Evolutionary conservation across 2,888 invertebrate genomes (phyloP).

Genomic region (Phrixothrix hirtus): DNA sequence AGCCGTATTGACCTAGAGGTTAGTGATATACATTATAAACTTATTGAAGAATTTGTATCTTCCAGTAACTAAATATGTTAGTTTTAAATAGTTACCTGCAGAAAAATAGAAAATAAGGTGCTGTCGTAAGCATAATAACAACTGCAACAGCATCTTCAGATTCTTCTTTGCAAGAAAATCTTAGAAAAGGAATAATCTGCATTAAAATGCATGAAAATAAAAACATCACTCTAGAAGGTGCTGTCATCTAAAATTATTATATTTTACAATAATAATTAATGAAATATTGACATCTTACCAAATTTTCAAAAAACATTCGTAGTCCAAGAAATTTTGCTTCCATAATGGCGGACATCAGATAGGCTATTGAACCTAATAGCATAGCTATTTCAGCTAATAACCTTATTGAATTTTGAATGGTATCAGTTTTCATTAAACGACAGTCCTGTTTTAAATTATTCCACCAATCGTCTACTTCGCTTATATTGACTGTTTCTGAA

Average conservation of each 20-base stretch:
- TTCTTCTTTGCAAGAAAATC: constrained; percentile 82
- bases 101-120: constrained; percentile 96
- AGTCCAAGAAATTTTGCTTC: constrained; percentile 91
- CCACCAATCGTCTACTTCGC: constrained; percentile 71
- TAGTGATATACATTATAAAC: too few species aligned
- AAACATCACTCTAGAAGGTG: constrained; percentile 92
- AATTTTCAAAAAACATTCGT: constrained; percentile 92
- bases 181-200: constrained; percentile 80
- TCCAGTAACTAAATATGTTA: too few species aligned
- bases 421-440: constrained; percentile 67
- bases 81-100: constrained; percentile 80
- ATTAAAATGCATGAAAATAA: constrained; percentile 89
- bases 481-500: too few species aligned
- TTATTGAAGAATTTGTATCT: too few species aligned
- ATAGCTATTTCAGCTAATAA: constrained; percentile 78
- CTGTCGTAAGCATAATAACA: constrained; percentile 92
- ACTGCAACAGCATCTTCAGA: constrained; percentile 91
- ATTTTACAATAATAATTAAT: constrained; percentile 1
- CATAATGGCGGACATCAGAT: constrained; percentile 80
- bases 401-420: constrained; percentile 67
- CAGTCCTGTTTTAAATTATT: constrained; percentile 72
- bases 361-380: constrained; percentile 81
- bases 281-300: constrained; percentile 64
- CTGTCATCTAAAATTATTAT: constrained; percentile 69
- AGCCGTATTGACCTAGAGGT: too few species aligned